Percentiles rank a stretch among this genome's conserved stretches.
Conservation (phyloP, 2,797 vertebrate genomes). For the Prunella strophiata region DNA sequence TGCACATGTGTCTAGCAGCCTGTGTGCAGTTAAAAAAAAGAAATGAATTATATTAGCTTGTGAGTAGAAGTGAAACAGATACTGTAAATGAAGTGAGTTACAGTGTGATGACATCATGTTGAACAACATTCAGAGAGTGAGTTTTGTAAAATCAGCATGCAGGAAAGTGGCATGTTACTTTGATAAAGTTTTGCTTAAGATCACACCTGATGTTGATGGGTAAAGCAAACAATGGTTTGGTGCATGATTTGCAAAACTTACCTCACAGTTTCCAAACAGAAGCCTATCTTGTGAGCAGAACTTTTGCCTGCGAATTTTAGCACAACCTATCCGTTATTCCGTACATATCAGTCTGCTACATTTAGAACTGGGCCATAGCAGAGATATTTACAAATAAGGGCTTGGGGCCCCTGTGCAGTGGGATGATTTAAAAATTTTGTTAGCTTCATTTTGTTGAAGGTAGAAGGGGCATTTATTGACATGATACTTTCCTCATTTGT, state of each 20-base stretch:
- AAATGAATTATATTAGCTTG: slow-evolving; percentile 77
- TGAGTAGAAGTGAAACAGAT: slow-evolving; percentile 81
- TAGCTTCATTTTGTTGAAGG: background rate
- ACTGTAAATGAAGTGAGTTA: slow-evolving; percentile 80
- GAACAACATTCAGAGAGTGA: slow-evolving; percentile 67
- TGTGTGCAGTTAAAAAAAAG: slow-evolving; percentile 74
- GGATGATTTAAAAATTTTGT: background rate
- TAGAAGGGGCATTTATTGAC: background rate
- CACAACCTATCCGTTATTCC: background rate
- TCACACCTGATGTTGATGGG: background rate
- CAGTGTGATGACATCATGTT: slow-evolving; percentile 74
- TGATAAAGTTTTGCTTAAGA: slow-evolving; percentile 66
- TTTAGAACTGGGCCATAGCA: background rate
- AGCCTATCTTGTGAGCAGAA: background rate
- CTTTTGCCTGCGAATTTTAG: background rate
- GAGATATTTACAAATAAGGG: background rate
- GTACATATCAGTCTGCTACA: background rate
- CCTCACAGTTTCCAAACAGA: background rate
- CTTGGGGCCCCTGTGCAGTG: background rate
- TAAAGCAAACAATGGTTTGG: background rate
- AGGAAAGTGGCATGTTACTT: slow-evolving; percentile 43
- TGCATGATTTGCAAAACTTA: background rate
- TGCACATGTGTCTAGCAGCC: slow-evolving; percentile 84
- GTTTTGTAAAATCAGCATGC: slow-evolving; percentile 62
- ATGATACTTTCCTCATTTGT: background rate